Evolutionary conservation across 2,113 vertebrate species (phyloP).

Genomic region (Dasyornis broadbenti): DNA sequence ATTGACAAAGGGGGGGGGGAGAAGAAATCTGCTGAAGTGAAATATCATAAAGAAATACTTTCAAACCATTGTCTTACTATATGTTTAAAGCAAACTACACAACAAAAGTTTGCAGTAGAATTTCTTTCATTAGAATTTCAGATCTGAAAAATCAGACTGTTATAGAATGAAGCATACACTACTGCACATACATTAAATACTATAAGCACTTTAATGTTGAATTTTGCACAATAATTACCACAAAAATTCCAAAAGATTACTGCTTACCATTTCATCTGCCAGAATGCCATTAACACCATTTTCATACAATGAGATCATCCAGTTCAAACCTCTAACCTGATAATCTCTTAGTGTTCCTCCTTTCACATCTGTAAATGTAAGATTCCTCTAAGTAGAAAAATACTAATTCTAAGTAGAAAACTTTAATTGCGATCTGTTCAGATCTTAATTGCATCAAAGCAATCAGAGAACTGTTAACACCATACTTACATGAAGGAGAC

Average conservation of each 20-base stretch:
- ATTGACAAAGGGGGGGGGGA: background rate
- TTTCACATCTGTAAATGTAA: conserved; percentile 82
- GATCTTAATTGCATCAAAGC: background rate
- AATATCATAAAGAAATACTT: background rate
- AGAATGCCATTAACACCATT: conserved; percentile 91
- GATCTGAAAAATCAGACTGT: background rate
- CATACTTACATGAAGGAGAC: conserved; percentile 84
- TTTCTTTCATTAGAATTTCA: background rate
- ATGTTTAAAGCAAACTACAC: background rate
- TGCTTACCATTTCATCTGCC: conserved; percentile 90
- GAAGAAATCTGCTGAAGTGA: background rate
- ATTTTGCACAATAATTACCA: background rate
- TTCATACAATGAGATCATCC: conserved; percentile 91
- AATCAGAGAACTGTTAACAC: background rate
- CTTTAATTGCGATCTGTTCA: background rate
- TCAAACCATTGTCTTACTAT: background rate
- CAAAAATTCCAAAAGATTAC: background rate
- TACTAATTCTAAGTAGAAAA: background rate
- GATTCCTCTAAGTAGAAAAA: conserved; percentile 26
- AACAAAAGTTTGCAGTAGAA: background rate
- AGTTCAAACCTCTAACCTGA: conserved; percentile 87
- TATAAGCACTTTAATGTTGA: background rate
- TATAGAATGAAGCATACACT: background rate
- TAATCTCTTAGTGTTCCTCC: conserved; percentile 86
- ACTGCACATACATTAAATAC: background rate